A percentile compares a stretch with the other conserved stretches of the same genome.
Evolutionary conservation across 2,113 vertebrate genomes (phyloP).

Genomic region (Danionella cerebrum): DNA sequence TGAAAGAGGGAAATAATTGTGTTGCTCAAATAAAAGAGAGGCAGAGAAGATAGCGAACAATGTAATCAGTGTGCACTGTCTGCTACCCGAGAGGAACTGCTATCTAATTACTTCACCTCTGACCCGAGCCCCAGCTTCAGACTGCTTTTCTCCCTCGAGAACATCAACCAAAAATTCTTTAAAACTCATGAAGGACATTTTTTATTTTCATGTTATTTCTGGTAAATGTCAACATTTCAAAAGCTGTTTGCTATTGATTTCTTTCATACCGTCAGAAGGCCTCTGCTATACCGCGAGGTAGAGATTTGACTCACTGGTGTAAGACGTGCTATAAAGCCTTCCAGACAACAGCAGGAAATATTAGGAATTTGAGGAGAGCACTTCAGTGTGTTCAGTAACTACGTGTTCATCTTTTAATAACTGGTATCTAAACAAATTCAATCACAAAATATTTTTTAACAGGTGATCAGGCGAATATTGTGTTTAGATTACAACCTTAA

Average conservation of each 20-base stretch:
- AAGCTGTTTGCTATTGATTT: slow-evolving; percentile 40
- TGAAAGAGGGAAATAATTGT: slow-evolving; percentile 32
- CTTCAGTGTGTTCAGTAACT: background rate
- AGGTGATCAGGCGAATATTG: too few species aligned
- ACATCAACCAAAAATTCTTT: slow-evolving; percentile 22
- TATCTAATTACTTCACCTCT: slow-evolving; percentile 56
- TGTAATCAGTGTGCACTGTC: slow-evolving; percentile 43
- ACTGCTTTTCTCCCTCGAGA: slow-evolving; percentile 12
- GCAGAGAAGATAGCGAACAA: slow-evolving; percentile 43
- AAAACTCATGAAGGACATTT: slow-evolving; percentile 42
- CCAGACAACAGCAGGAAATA: background rate
- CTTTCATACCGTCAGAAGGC: slow-evolving; percentile 35
- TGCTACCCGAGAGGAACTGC: slow-evolving; percentile 34
- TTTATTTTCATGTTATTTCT: slow-evolving; percentile 25
- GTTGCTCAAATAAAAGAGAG: slow-evolving; percentile 29
- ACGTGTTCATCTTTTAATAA: too few species aligned
- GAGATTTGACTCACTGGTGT: slow-evolving; percentile 42
- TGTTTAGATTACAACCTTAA: too few species aligned
- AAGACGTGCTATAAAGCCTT: background rate
- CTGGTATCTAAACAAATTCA: too few species aligned
- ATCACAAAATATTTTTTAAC: too few species aligned
- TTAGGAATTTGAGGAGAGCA: background rate
- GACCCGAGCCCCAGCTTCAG: slow-evolving; percentile 36
- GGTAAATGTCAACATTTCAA: slow-evolving; percentile 52
- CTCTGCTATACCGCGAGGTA: slow-evolving; percentile 38